Conservation (phyloP, 2,888 invertebrate genomes). For the Cylindroiulus punctatus region DNA sequence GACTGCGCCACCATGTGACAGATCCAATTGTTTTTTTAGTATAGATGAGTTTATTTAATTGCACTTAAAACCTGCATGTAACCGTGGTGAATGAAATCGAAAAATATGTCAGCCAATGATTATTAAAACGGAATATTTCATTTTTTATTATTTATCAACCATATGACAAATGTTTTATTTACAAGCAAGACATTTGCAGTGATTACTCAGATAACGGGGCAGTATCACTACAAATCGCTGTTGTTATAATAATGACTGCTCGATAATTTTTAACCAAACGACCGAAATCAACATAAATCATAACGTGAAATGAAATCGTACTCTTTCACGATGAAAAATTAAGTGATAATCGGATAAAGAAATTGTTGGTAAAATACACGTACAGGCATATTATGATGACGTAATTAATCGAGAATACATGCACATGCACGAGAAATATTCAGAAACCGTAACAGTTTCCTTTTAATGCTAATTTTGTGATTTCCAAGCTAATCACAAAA, state of each 20-base stretch:
- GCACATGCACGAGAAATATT: background rate
- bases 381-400: slow-evolving; percentile 42
- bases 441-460: background rate
- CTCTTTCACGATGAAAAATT: background rate
- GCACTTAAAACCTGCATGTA: no score
- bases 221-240: slow-evolving; percentile 45
- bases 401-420: background rate
- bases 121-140: slow-evolving; percentile 40
- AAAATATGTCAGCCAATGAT: background rate
- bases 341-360: background rate
- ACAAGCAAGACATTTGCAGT: slow-evolving; percentile 45
- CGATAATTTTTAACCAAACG: background rate
- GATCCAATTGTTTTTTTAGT: no score
- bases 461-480: background rate
- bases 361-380: background rate
- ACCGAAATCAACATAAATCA: background rate
- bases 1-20: no score
- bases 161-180: slow-evolving; percentile 47
- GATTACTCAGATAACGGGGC: slow-evolving; percentile 42
- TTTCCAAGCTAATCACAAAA: background rate
- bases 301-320: background rate
- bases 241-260: slow-evolving; percentile 30
- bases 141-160: slow-evolving; percentile 46
- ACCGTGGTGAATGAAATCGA: no score
- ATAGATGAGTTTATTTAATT: no score